A percentile compares a stretch with the other conserved stretches of the same genome.
phyloP scores from a whole-genome alignment of 2,113 vertebrate genomes.

The Ellobius talpinus region DNA sequence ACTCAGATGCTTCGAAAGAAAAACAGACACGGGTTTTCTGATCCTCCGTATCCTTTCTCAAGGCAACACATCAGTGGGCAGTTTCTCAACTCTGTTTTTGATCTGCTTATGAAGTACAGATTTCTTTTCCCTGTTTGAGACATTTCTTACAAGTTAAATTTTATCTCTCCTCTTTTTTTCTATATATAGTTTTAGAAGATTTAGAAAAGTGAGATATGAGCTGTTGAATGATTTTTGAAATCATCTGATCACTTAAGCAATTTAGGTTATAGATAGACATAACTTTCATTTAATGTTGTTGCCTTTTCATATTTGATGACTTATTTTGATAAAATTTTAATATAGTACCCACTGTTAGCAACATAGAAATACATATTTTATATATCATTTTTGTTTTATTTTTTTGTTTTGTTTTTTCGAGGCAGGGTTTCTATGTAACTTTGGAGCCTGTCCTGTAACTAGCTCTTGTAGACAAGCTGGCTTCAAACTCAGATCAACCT shows the following conservation, averaged over 20 bases:
- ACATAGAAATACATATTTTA: neutral
- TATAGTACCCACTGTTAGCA: neutral
- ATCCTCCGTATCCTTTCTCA: neutral
- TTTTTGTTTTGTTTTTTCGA: too few relatives aligned
- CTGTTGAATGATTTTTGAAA: neutral
- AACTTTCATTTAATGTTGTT: neutral
- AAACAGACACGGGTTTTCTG: neutral
- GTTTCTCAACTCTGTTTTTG: neutral
- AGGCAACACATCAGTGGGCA: neutral
- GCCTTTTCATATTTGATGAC: neutral
- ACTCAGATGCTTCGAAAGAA: neutral
- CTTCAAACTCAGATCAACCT: too few relatives aligned
- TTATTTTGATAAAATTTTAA: neutral
- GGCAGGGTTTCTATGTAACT: too few relatives aligned
- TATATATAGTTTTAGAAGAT: neutral
- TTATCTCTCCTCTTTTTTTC: neutral
- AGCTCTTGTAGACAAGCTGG: too few relatives aligned
- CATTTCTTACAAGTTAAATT: neutral
- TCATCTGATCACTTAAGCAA: neutral
- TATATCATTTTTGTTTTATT: neutral
- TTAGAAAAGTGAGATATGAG: neutral
- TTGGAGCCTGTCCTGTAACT: too few relatives aligned
- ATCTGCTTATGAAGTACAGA: neutral
- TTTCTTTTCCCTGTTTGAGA: neutral
- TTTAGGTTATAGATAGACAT: neutral